These are phyloP conservation scores for Slavum lentiscoides DNA, from an alignment of 2,888 invertebrate species.

Conservation along the genomic window DNA sequence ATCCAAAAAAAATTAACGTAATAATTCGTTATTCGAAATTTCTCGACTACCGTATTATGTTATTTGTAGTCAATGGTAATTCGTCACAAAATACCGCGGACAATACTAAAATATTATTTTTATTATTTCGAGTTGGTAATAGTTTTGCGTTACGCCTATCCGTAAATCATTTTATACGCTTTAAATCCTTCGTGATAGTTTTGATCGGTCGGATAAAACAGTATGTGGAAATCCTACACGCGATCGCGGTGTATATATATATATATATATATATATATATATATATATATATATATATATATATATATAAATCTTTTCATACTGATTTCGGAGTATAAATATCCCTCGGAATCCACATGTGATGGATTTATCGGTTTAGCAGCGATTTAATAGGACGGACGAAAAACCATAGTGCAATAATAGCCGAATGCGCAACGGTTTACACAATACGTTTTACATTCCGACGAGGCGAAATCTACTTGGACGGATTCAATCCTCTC, in stretches of 20 bases:
- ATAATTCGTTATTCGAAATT: too few species aligned
- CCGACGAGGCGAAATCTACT: constrained; percentile 2
- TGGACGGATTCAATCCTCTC: background rate
- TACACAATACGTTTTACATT: constrained; percentile 3
- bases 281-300: background rate
- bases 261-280: background rate
- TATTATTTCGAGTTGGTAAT: too few species aligned
- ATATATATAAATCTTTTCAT: constrained; percentile 31
- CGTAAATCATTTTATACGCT: constrained; percentile 24
- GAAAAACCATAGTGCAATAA: constrained; percentile 12
- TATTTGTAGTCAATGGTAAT: too few species aligned
- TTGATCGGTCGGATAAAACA: background rate
- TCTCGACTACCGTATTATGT: too few species aligned
- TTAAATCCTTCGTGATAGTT: constrained; percentile 29
- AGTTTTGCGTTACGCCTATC: too few species aligned
- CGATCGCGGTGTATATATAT: background rate
- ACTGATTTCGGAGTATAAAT: constrained; percentile 27
- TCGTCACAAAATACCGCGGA: too few species aligned
- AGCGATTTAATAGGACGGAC: constrained; percentile 27
- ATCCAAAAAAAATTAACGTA: too few species aligned
- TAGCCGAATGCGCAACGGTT: constrained; percentile 11
- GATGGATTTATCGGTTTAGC: constrained; percentile 48
- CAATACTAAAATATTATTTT: too few species aligned
- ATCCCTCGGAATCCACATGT: constrained; percentile 36
- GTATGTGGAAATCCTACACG: constrained; percentile 15